Evolutionary conservation across 2,113 vertebrate genomes (phyloP).

Genomic region (Equus przewalskii): DNA sequence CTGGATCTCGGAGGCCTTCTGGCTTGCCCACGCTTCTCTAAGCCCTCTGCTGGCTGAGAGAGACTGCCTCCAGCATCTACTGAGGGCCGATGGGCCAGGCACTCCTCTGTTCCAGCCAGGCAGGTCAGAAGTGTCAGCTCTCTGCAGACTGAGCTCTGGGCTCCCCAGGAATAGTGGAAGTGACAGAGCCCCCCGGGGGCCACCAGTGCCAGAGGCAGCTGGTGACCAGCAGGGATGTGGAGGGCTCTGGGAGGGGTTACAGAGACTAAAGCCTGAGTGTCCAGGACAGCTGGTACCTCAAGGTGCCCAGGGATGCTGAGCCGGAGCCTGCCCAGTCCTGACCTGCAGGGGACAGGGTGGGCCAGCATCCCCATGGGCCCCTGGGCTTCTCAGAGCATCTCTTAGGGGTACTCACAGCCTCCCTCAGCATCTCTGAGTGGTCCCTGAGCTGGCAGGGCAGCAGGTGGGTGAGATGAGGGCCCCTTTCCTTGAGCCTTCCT

Average conservation of each 20-base stretch:
- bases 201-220: not conserved
- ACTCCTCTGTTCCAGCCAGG: not conserved
- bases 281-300: not conserved
- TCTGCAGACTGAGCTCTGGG: not conserved
- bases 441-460: not conserved
- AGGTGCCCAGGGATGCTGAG: not conserved
- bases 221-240: not conserved
- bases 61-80: not conserved
- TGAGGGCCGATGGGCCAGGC: too few relatives aligned
- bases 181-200: not conserved
- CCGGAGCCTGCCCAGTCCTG: not conserved
- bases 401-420: not conserved
- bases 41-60: not conserved
- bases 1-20: not conserved
- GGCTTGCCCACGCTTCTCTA: accelerated
- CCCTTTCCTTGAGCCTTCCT: not conserved
- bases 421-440: not conserved
- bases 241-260: not conserved
- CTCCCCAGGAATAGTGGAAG: not conserved
- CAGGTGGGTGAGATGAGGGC: accelerated
- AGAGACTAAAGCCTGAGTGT: not conserved
- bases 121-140: not conserved
- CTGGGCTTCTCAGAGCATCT: not conserved
- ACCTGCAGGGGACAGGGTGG: too few relatives aligned
- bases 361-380: accelerated